Percentiles rank a stretch among this genome's conserved stretches.
Evolutionary conservation across 2,113 vertebrate genomes (phyloP).

Genomic region (Aegithalos caudatus): DNA sequence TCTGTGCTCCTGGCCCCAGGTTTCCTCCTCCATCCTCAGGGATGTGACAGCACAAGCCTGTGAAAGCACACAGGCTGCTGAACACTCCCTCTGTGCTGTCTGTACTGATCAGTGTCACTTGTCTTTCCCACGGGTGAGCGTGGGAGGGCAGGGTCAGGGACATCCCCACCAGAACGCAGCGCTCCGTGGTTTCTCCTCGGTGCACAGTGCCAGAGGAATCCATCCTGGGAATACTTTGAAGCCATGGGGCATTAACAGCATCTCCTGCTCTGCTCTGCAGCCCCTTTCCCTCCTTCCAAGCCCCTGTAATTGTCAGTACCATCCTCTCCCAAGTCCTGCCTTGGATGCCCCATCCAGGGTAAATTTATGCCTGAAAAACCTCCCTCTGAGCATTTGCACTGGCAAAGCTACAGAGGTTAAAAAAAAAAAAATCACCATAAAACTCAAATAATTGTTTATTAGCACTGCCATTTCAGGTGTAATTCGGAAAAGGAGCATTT

Average conservation of each 20-base stretch:
- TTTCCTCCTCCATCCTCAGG: accelerated
- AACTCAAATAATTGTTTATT: not conserved
- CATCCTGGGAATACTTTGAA: accelerated
- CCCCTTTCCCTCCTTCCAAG: not conserved
- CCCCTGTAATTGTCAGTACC: not conserved
- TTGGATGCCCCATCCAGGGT: not conserved
- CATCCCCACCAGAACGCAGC: not conserved
- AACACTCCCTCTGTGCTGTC: not conserved
- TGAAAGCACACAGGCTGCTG: not conserved
- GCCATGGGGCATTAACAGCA: not conserved
- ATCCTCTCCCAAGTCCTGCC: not conserved
- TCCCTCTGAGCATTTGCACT: not conserved
- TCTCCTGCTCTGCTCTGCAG: not conserved
- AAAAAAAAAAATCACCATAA: not conserved
- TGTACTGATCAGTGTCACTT: not conserved
- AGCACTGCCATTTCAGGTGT: not conserved
- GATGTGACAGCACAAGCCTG: not conserved
- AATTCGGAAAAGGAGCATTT: not conserved
- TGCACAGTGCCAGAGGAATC: not conserved
- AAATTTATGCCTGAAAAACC: not conserved
- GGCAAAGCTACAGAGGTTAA: not conserved
- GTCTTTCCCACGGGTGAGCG: not conserved
- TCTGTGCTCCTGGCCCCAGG: not conserved
- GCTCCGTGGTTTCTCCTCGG: accelerated
- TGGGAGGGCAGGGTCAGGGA: not conserved